Percentiles rank a stretch among this genome's conserved stretches.
These are phyloP conservation scores for Ascaphus truei DNA, from an alignment of 2,113 vertebrate species.

Conservation along the genomic window DNA sequence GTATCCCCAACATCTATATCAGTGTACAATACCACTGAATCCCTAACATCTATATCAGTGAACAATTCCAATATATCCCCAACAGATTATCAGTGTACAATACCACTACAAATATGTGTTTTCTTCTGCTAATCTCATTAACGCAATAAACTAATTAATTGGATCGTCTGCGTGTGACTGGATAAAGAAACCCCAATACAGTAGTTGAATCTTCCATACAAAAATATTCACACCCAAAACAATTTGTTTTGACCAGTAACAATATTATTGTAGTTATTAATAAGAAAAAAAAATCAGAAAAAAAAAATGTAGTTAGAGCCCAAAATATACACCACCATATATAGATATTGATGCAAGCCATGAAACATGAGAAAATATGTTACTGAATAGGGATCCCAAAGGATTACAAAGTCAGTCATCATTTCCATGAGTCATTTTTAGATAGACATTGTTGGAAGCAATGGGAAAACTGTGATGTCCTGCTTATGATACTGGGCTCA, in stretches of 20 bases:
- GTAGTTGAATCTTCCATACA: too few species aligned
- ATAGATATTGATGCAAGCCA: neutral
- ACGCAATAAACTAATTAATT: too few species aligned
- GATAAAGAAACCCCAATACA: too few species aligned
- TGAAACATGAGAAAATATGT: neutral
- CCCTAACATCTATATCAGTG: too few species aligned
- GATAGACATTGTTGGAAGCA: neutral
- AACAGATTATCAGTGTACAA: too few species aligned
- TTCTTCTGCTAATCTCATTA: too few species aligned
- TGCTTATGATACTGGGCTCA: neutral
- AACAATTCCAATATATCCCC: too few species aligned
- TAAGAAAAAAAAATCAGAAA: neutral
- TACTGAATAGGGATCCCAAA: constrained; percentile 23
- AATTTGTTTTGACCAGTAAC: neutral
- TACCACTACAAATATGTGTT: too few species aligned
- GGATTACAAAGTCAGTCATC: neutral
- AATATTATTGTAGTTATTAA: neutral
- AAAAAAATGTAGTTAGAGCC: constrained; percentile 2
- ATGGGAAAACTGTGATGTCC: neutral
- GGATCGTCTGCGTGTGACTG: too few species aligned
- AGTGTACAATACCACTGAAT: too few species aligned
- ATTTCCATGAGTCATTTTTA: neutral
- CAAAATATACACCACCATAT: constrained; percentile 12
- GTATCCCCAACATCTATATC: too few species aligned
- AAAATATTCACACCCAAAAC: too few species aligned